phyloP scores from a whole-genome alignment of 1,140 invertebrate species.

The Drosophila sechellia region DNA sequence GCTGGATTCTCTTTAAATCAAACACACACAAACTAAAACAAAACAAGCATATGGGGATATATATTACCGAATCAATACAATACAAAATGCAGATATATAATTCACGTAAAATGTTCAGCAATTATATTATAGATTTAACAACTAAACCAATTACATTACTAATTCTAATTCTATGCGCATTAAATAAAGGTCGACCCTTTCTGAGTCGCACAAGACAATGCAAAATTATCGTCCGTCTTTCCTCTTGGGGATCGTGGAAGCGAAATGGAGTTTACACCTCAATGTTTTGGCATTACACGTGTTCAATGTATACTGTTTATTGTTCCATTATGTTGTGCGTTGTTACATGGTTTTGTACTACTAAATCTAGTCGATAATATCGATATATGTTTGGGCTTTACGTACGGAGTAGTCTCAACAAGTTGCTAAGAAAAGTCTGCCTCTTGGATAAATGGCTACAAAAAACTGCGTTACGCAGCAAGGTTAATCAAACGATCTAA shows the following conservation, averaged over 20 bases:
- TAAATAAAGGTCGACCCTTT: slow-evolving; percentile 69
- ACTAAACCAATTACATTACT: slow-evolving; percentile 75
- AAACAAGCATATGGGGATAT: slow-evolving; percentile 51
- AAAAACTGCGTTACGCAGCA: slow-evolving; percentile 49
- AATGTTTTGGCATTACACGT: slow-evolving; percentile 20
- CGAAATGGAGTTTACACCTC: slow-evolving; percentile 6
- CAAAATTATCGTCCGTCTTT: slow-evolving; percentile 21
- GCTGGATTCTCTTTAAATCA: slow-evolving; percentile 54
- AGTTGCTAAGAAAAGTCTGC: slow-evolving; percentile 23
- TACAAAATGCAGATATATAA: slow-evolving; percentile 61
- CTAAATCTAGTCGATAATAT: slow-evolving; percentile 57
- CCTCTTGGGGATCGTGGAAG: not conserved
- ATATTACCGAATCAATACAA: slow-evolving; percentile 61
- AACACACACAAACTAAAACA: slow-evolving; percentile 38
- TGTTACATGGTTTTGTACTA: slow-evolving; percentile 56
- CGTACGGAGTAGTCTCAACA: slow-evolving; percentile 37
- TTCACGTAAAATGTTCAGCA: slow-evolving; percentile 79
- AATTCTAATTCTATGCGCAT: slow-evolving; percentile 80
- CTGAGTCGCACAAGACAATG: slow-evolving; percentile 59
- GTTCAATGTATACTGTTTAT: slow-evolving; percentile 42
- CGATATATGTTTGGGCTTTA: slow-evolving; percentile 33
- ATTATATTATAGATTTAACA: slow-evolving; percentile 81
- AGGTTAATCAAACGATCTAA: slow-evolving; percentile 58
- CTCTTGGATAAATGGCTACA: slow-evolving; percentile 43
- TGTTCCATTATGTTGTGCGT: slow-evolving; percentile 56